Base-by-base conservation (phyloP, 1,140 invertebrate genomes). In the Caenorhabditis tropicalis region DNA sequence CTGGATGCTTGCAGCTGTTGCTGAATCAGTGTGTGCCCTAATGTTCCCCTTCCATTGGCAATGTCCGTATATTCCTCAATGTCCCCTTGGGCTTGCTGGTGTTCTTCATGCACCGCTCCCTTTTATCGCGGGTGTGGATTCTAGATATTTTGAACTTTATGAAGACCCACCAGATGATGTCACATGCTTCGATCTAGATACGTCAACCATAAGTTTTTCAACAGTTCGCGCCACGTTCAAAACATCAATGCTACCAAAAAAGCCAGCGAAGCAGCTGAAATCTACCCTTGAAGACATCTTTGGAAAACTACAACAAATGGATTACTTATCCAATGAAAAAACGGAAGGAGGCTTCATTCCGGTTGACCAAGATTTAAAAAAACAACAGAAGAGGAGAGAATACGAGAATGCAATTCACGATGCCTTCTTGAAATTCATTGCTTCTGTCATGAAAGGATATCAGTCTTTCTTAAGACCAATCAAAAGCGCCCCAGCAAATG, bases 11-110 rank as follows among this genome's bases (percentile, higher is more conserved):
- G 99, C 98, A 16, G 95, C 96, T 65, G 97, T 99, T n/a, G 96
- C 96, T 29, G 98, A 99, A 93, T 97, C 98, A 21, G 94, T 99
- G n/a, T 95, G 96, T 9, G 96, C 96, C 92, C 94, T 99, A 87
- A 94, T 99, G 82, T 99, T 99, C 92, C 98, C 98, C 0, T 98
- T 99, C 91, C 96, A 98, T 91, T 99, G 98, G 98, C 97, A 99
- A 92, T 99, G 97, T 92, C 97, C 98, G 0, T 99, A 99, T 91
- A 98, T 99, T 92, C 98, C 98, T 16, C 92, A 99, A 10, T 99
- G 98, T 93, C 98, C 98, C 1, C 93, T 99, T 88, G 95, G 94
- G 91, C 89, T 95, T 10, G 94, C 93, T 21, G 93, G 94, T 90
- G 95, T 99, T 9, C 93, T 99, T 24, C 96, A 97, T 92, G 97